Evolutionary conservation across 1,140 invertebrate species (phyloP).

Genomic region (Leptinotarsa defecta): DNA sequence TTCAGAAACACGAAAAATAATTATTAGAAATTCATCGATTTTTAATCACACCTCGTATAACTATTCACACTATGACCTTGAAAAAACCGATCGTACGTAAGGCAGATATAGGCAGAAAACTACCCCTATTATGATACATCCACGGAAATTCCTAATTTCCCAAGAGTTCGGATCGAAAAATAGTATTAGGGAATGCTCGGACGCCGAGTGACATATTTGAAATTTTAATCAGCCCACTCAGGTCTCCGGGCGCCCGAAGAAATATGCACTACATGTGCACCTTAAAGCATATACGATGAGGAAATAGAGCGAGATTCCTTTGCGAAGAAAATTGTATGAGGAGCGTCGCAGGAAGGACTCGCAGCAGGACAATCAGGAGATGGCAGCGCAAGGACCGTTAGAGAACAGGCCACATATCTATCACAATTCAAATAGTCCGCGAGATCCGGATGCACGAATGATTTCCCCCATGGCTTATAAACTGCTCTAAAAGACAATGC

Average conservation of each 20-base stretch:
- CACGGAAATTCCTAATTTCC: no score
- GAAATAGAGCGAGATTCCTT: not conserved
- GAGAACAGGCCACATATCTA: constrained; percentile 48
- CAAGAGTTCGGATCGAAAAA: not conserved
- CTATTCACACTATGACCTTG: no score
- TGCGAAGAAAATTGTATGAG: constrained; percentile 37
- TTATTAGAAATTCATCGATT: no score
- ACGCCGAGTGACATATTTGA: constrained; percentile 4
- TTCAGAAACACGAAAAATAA: no score
- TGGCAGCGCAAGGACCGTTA: constrained; percentile 42
- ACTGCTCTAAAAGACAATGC: constrained; percentile 44
- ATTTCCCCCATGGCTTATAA: constrained; percentile 47
- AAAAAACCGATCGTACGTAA: no score
- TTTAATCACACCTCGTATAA: no score
- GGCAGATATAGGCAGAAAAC: no score
- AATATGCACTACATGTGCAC: constrained; percentile 15
- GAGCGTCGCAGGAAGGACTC: constrained; percentile 33
- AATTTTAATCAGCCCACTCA: constrained; percentile 15
- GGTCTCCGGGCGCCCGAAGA: not conserved
- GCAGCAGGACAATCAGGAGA: constrained; percentile 45
- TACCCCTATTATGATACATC: no score
- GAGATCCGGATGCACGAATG: constrained; percentile 40
- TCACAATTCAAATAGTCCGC: constrained; percentile 46
- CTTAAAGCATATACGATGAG: constrained; percentile 9
- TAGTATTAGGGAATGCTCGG: not conserved